Evolutionary conservation across 2,888 invertebrate species (phyloP), one percentile per base, ranked within the genome.

Genomic region (Adelognathus sp.): DNA sequence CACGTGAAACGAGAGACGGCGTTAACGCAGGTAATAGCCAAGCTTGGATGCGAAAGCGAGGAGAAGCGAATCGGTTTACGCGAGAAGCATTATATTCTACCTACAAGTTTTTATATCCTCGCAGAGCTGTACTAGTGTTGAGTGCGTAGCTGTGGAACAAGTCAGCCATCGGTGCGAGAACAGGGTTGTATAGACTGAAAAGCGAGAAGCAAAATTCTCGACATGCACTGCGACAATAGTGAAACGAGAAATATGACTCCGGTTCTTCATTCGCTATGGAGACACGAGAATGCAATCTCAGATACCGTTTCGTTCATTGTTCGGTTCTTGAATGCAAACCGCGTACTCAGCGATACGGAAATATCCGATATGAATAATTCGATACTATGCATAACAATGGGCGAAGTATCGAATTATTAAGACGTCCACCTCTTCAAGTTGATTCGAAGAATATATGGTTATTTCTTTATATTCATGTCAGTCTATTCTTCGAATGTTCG

Each of bases 1-100:
- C 76, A 78, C 70, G 72, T 66, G 70, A 67, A 84, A 84, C 81
- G 81, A 84, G 82, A 83, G 41, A 83, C 77, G 81, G 80, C 79
- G 83, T 84, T 85, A 82, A 73, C 75, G 75, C 27, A 21, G 52
- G 50, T 14, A 50, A 50, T 50, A 64, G 27, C 36, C 46, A 67
- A 76, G 67, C 1, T 31, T 41, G 24, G 36, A 9, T 29, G 52
- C 24, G 27, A 58, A 64, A 60, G 14, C 36, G 56, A 31, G 61
- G 52, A 60, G 41, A 39, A 21, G 9, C 58, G 46, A 78, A 76
- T 72, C 76, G 74, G 71, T 74, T 80, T 74, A 76, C 74, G 71
- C 54, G 73, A 76, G 50, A 73, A 18, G 44, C 56, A 71, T 78
- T 74, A 74, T 41, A 74, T 54, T 75, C 61, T 33, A 41, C 27